Percentiles rank a stretch among this genome's conserved stretches.
Conservation (phyloP, 1,140 invertebrate species). For the Fopius arisanus region DNA sequence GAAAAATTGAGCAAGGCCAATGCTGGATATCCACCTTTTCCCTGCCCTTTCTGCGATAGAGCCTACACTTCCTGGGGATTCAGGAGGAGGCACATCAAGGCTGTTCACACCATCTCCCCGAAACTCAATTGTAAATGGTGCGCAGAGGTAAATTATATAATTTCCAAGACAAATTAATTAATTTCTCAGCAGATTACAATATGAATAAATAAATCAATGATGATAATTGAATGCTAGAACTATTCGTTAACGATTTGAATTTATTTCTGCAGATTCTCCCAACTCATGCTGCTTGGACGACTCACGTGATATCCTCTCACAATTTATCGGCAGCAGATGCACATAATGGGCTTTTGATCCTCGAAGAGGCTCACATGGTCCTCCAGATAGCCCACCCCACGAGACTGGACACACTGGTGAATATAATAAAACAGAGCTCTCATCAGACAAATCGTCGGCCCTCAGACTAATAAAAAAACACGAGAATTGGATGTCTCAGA, state of each 20-base stretch:
- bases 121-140: constrained; percentile 71
- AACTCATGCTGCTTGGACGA: constrained; percentile 69
- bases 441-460: constrained; percentile 31
- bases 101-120: constrained; percentile 65
- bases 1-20: constrained; percentile 11
- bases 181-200: too few relatives aligned
- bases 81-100: constrained; percentile 70
- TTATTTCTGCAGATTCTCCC: constrained; percentile 54
- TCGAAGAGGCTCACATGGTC: constrained; percentile 72
- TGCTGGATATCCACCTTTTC: constrained; percentile 66
- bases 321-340: constrained; percentile 68
- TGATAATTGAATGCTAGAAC: not conserved
- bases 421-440: constrained; percentile 51
- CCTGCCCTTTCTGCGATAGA: constrained; percentile 72
- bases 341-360: constrained; percentile 69
- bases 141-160: constrained; percentile 43
- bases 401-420: constrained; percentile 58
- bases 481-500: not conserved
- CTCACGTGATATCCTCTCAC: constrained; percentile 68
- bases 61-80: constrained; percentile 74
- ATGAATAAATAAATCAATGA: too few relatives aligned
- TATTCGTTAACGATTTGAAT: not conserved
- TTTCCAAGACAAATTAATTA: too few relatives aligned
- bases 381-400: constrained; percentile 65
- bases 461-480: not conserved